A percentile compares a stretch with the other conserved stretches of the same genome.
These are phyloP conservation scores for Cotesia chilonis DNA, from an alignment of 1,140 invertebrate genomes.

Conservation along the genomic window DNA sequence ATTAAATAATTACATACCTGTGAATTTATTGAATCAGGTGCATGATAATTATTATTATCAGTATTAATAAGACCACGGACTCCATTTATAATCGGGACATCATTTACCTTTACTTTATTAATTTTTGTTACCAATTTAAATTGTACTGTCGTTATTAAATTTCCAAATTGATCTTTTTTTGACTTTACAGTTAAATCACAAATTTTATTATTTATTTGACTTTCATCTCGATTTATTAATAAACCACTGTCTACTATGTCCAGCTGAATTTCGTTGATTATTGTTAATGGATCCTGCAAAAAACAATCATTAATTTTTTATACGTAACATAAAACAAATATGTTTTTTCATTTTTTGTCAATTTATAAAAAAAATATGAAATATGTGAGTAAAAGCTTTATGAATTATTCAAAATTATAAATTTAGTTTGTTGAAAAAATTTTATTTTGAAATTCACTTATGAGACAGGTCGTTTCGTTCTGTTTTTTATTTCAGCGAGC, in stretches of 20 bases:
- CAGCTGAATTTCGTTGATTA: constrained; percentile 43
- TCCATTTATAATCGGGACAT: constrained; percentile 48
- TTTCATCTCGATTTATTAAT: not conserved
- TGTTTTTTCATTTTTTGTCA: no score
- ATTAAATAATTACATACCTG: constrained; percentile 43
- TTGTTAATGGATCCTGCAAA: constrained; percentile 19
- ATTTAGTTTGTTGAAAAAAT: constrained; percentile 18
- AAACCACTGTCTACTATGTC: constrained; percentile 35
- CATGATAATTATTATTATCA: not conserved
- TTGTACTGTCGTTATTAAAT: constrained; percentile 44
- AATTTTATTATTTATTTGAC: constrained; percentile 35
- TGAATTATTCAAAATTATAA: no score
- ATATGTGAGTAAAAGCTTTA: no score
- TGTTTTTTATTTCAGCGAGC: constrained; percentile 2
- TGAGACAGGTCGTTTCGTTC: constrained; percentile 30
- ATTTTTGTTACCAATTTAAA: constrained; percentile 43
- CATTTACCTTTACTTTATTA: constrained; percentile 29
- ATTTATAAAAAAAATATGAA: no score
- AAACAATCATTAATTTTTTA: constrained; percentile 7
- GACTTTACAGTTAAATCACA: constrained; percentile 43
- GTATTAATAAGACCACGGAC: constrained; percentile 33
- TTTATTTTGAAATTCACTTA: constrained; percentile 33
- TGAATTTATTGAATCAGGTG: constrained; percentile 36
- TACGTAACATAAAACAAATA: no score
- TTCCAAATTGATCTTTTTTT: constrained; percentile 37